Conservation (phyloP, 2,888 invertebrate species). For the Laspeyria flexula region DNA sequence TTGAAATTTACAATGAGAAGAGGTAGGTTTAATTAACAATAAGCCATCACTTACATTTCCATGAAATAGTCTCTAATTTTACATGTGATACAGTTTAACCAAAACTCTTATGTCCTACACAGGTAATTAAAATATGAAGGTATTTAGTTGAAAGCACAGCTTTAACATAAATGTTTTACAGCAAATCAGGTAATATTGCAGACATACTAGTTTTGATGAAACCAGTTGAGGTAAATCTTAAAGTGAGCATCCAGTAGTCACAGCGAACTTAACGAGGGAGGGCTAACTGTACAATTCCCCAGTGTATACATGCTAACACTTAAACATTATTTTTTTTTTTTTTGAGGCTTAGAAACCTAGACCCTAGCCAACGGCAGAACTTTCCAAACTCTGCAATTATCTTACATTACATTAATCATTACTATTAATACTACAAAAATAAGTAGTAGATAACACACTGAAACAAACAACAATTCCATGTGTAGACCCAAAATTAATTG, state of each 20-base stretch:
- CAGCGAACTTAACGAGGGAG: constrained; percentile 86
- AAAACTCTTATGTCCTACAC: constrained; percentile 75
- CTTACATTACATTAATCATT: constrained; percentile 59
- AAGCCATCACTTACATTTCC: constrained; percentile 66
- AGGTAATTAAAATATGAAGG: constrained; percentile 62
- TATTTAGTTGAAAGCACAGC: constrained; percentile 75
- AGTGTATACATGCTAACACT: constrained; percentile 85
- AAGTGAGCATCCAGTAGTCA: constrained; percentile 82
- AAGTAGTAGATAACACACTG: constrained; percentile 62
- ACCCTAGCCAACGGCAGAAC: constrained; percentile 81
- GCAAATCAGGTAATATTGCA: constrained; percentile 59
- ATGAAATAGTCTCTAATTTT: constrained; percentile 83
- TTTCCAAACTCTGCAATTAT: constrained; percentile 82
- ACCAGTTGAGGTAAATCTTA: constrained; percentile 74
- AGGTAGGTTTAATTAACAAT: constrained; percentile 84
- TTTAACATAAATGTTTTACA: constrained; percentile 58
- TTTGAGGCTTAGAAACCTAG: constrained; percentile 81
- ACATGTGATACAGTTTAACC: constrained; percentile 76
- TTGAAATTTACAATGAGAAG: constrained; percentile 84
- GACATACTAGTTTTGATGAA: constrained; percentile 80
- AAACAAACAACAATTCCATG: constrained; percentile 72
- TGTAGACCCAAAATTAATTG: constrained; percentile 60
- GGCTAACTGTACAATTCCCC: constrained; percentile 86
- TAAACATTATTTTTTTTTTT: constrained; percentile 83
- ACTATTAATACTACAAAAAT: constrained; percentile 64